Evolutionary conservation across 2,888 invertebrate species (phyloP), one percentile per base, ranked within the genome.

Genomic region (Tipula confusa): DNA sequence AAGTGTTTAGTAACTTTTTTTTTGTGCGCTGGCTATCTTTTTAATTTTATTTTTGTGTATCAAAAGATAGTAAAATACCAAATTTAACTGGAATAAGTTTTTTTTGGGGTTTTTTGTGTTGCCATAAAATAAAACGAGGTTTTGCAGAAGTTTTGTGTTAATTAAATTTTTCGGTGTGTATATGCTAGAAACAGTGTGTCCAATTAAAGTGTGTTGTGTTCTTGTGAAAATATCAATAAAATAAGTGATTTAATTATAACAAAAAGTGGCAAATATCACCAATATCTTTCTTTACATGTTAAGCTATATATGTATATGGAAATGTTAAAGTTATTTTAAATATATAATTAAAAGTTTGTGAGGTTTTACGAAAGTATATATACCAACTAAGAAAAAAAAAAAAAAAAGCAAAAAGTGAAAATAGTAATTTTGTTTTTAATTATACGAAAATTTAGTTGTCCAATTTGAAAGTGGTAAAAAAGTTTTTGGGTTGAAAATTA

Each of bases 401-500:
- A 7, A 33, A 33, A 36, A 36, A 36, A n/a, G n/a, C n/a, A n/a
- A 43, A 64, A 64, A 24, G 64, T 11, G 24, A 64, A 64, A 64
- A 64, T 64, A 33, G 11, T 33, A 64, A 24, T 64, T 7, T 64
- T 64, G 6, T 64, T 6, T 43, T 24, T 64, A 64, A 64, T 64
- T 64, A 64, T 64, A 24, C 11, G 64, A 64, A 64, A 64, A 64
- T 64, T 64, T 64, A n/a, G 64, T 64, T 64, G 64, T 64, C 64
- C 64, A 64, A 64, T 64, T 64, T 64, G 64, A 64, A 64, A 64
- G 18, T 64, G 64, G 64, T 64, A 64, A 64, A n/a, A n/a, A 64
- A 64, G 38, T 64, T 9, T 64, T 64, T 64, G 64, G 24, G 64
- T 64, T 64, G 18, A 9, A 64, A 24, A 24, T 24, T 64, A 24